Evolutionary conservation across 2,113 vertebrate species (phyloP), one percentile per base, ranked within the genome.

Genomic region (Sardina pilchardus): DNA sequence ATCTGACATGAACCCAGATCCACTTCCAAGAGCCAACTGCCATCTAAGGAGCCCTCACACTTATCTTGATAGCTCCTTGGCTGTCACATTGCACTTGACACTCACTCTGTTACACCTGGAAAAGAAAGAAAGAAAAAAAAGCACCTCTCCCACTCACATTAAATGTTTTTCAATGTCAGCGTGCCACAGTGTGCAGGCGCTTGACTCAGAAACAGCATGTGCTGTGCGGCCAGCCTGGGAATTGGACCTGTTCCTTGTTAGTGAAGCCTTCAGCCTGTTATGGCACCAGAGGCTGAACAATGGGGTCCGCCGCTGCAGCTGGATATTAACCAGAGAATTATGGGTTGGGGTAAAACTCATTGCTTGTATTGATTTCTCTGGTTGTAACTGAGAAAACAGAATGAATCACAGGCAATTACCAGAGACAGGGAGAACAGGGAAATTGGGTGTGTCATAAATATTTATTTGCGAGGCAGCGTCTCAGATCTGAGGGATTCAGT

Each of bases 371-470:
- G 94, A 95, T 95, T 93, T 94, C 83, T 92, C 88, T 87, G 85
- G 89, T 90, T 89, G 93, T 90, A 86, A 89, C 90, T 75, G 88
- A 92, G 91, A 94, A 94, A 94, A 92, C 91, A 91, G 92, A 93
- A 92, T 94, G 91, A 94, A 95, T 95, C 93, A 93, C 87, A 82
- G 87, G 88, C 94, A 95, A 95, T 95, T 94, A 94, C 92, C 89
- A 91, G 91, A 91, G 90, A 91, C 91, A 85, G 91, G 86, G 87
- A 92, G 90, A 92, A 90, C 90, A 45, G 82, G 90, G 88, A 85
- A 91, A 92, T 90, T 89, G 91, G 88, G 89, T 88, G 81, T 80
- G 14, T 92, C 94, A 95, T 96, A 93, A 95, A 95, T 95, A 95
- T 96, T 94, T 95, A 96, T 95, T 93, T 94, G 90, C 91, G 86